Conservation (phyloP, 2,113 vertebrate genomes). For the Callipepla squamata region DNA sequence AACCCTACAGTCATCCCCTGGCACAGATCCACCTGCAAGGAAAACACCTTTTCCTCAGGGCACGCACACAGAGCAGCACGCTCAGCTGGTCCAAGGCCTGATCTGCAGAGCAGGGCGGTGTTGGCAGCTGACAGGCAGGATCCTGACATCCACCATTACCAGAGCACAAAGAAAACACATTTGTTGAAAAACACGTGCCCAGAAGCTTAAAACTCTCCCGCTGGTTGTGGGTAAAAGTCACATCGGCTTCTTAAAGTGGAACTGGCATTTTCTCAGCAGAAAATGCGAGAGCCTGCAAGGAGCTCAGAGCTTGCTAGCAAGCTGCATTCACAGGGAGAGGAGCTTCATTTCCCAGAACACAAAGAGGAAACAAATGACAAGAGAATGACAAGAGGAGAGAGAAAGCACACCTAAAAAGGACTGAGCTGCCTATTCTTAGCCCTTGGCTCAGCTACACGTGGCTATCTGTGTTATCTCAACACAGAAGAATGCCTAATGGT, state of each 20-base stretch:
- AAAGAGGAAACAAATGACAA: neutral
- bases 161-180: constrained; percentile 23
- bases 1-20: constrained; percentile 25
- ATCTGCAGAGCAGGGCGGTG: neutral
- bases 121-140: neutral
- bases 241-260: neutral
- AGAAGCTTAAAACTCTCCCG: neutral
- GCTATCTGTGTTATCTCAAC: constrained; percentile 51
- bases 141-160: neutral
- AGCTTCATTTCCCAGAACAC: constrained; percentile 1
- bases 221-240: neutral
- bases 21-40: constrained; percentile 25
- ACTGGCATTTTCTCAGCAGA: neutral
- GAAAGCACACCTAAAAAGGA: constrained; percentile 47
- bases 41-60: constrained; percentile 31
- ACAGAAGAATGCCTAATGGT: constrained; percentile 16
- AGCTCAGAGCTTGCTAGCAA: neutral
- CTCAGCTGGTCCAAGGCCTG: neutral
- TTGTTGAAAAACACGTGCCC: constrained; percentile 15
- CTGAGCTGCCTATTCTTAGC: constrained; percentile 44
- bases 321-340: neutral
- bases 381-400: neutral
- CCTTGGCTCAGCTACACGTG: neutral
- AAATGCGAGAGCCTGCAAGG: neutral
- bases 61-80: fast-evolving